Evolutionary conservation across 2,888 invertebrate genomes (phyloP).

Genomic region (Thymelicus acteon): DNA sequence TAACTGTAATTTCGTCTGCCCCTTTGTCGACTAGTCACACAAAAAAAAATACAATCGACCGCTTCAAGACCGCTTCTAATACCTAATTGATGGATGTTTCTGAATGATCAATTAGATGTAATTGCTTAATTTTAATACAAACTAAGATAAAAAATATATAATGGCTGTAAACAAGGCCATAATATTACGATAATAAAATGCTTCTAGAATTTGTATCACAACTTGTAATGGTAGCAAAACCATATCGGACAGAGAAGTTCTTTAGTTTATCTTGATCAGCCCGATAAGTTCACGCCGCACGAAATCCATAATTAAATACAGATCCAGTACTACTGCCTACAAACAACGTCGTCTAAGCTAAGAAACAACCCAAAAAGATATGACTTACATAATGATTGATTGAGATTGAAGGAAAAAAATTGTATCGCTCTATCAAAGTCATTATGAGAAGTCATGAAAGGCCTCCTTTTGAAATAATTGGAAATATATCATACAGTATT

Average conservation of each 20-base stretch:
- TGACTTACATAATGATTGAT: too few species aligned
- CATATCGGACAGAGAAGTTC: slow-evolving; percentile 13
- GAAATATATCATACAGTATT: too few species aligned
- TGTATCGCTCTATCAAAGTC: too few species aligned
- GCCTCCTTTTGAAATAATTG: too few species aligned
- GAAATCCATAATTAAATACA: slow-evolving; percentile 10
- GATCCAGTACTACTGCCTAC: background rate
- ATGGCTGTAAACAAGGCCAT: background rate
- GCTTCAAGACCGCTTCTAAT: background rate
- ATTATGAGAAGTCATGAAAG: too few species aligned
- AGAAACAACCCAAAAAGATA: background rate
- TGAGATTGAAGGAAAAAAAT: too few species aligned
- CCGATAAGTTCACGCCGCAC: slow-evolving; percentile 27
- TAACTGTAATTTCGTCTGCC: too few species aligned
- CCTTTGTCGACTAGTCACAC: background rate
- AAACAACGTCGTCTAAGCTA: background rate
- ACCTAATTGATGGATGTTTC: background rate
- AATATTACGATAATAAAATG: background rate
- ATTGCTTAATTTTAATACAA: background rate
- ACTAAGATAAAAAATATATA: background rate
- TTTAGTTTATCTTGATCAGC: slow-evolving; percentile 21
- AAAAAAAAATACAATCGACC: background rate
- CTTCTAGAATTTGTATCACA: background rate
- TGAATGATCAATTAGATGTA: background rate
- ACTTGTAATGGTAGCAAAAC: background rate